Base-by-base conservation (phyloP, 2,797 vertebrate species). In the Hapalemur alaotrensis region DNA sequence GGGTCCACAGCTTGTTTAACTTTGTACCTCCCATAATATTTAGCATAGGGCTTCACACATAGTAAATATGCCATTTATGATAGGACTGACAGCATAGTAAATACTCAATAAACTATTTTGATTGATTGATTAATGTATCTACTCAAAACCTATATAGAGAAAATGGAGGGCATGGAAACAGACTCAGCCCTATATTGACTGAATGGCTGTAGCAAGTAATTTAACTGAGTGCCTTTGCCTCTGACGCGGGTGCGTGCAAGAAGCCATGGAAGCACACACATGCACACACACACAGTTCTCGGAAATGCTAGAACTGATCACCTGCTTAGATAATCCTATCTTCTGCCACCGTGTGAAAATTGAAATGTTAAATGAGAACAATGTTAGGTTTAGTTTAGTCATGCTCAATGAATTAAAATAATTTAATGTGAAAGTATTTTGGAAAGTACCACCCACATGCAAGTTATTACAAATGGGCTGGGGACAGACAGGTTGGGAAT, bases 31-130 rank as follows among this genome's bases (percentile, higher is more conserved):
- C 54, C 11, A 23, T 69, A 70, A 93, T 96, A 92, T 91, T 96
- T 85, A 91, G 61, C 57, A 59, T 4, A 79, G 92, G 72, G 63
- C 78, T 94, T 95, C 67, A 91, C 79, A 85, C 78, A 61, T 30
- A 90, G 73, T 91, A 92, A 90, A 83, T 92, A 89, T 70, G 82
- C 82, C 82, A 63, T 75, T 72, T n/a, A 10, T 80, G 70, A 70
- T 94, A 84, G 72, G 91, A 90, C 76, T 52, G 72, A 95, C 75
- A 83, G 14, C 41, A 48, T 50, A 91, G 41, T 82, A 96, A 96
- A 94, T n/a, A 90, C 22, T 82, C 81, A 92, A 57, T 81, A 96
- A 96, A 91, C 23, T 90, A 87, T 81, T 78, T 67, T 91, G 61
- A 59, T 84, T 54, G 43, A 73, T 41, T 46, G 57, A 83, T 91